phyloP scores from a whole-genome alignment of 2,113 vertebrate species.

The Picathartes gymnocephalus region DNA sequence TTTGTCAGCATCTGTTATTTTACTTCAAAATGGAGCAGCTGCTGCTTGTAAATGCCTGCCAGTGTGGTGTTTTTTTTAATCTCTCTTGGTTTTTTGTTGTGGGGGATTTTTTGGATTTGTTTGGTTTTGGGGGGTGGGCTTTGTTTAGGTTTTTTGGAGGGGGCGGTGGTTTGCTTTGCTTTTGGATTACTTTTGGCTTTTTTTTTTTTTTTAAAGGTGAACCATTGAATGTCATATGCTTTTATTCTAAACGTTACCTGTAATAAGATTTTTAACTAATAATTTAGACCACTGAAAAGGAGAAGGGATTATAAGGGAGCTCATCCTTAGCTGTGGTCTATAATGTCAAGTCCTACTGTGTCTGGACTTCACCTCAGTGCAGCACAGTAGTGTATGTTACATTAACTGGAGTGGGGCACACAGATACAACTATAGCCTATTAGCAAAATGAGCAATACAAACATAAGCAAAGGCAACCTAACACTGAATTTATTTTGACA shows the following conservation, averaged over 20 bases:
- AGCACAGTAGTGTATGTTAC: neutral
- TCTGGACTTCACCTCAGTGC: neutral
- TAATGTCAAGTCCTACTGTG: neutral
- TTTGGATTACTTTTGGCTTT: neutral
- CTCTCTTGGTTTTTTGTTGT: no score
- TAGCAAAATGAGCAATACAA: neutral
- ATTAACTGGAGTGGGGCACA: neutral
- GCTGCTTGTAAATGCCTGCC: neutral
- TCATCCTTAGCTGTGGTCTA: neutral
- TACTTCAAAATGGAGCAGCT: neutral
- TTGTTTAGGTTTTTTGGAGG: neutral
- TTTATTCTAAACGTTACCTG: neutral
- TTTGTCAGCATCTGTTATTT: neutral
- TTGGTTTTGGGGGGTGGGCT: neutral
- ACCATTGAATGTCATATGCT: neutral
- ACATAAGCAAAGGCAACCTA: neutral
- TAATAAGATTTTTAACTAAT: neutral
- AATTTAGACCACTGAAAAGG: neutral
- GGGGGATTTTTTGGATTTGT: rapidly evolving
- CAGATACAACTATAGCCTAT: neutral
- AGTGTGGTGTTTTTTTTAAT: neutral
- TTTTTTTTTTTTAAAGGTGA: neutral
- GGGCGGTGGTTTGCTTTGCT: neutral
- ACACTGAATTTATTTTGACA: neutral
- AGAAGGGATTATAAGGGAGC: neutral